Evolutionary conservation across 2,888 invertebrate species (phyloP).

Genomic region (Taphrorychus bicolor): DNA sequence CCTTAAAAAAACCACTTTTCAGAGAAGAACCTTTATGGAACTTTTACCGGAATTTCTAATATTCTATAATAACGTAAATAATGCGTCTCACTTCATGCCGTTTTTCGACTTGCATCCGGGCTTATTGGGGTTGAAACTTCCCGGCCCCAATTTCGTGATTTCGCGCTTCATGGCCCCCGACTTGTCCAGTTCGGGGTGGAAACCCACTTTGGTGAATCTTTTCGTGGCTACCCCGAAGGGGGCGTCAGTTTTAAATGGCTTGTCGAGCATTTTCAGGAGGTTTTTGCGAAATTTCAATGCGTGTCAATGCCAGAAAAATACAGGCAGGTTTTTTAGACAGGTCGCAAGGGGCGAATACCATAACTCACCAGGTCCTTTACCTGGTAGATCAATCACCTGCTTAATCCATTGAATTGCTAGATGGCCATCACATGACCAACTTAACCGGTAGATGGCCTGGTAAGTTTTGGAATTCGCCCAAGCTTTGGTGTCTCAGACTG

Average conservation of each 20-base stretch:
- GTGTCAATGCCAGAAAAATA: constrained; percentile 26
- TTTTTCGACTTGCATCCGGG: constrained; percentile 40
- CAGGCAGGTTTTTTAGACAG: no score
- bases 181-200: constrained; percentile 46
- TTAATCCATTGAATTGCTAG: no score
- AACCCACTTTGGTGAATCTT: constrained; percentile 45
- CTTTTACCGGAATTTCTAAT: no score
- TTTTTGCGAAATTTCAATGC: neutral
- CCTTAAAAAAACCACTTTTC: no score
- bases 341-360: no score
- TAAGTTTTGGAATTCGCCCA: no score
- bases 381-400: no score
- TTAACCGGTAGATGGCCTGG: no score
- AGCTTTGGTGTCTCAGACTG: no score
- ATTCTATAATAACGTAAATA: neutral
- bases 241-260: constrained; percentile 32
- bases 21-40: no score
- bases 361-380: no score
- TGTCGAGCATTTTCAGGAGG: constrained; percentile 24
- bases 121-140: constrained; percentile 42
- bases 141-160: constrained; percentile 45
- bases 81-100: constrained; percentile 41
- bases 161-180: constrained; percentile 45
- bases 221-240: constrained; percentile 47
- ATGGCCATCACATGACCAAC: no score